These are phyloP conservation scores for Cossypha dichroa DNA, from an alignment of 2,797 vertebrate species.

Conservation along the genomic window DNA sequence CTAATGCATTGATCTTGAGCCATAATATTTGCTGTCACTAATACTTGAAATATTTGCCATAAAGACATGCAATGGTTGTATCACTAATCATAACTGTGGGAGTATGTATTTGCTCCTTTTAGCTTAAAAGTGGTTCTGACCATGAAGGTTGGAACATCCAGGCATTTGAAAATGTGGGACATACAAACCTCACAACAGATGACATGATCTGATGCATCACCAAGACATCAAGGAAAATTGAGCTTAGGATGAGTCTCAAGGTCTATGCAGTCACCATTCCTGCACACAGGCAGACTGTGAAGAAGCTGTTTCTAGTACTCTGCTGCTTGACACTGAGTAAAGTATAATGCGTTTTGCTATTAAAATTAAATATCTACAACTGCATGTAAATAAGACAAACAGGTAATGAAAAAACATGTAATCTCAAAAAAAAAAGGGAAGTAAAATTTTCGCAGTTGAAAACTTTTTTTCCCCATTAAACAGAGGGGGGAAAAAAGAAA, in stretches of 20 bases:
- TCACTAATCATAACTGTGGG: neutral
- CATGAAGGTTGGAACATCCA: neutral
- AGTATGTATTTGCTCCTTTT: neutral
- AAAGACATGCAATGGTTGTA: neutral
- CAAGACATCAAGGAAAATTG: neutral
- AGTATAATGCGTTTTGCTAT: neutral
- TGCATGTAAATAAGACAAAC: neutral
- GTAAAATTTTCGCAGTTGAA: neutral
- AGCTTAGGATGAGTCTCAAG: neutral
- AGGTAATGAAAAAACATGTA: neutral
- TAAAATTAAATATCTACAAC: neutral
- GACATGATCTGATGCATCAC: neutral
- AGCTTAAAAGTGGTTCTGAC: neutral
- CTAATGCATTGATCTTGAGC: neutral
- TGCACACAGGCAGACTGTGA: neutral
- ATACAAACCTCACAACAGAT: neutral
- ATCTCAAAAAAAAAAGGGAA: neutral
- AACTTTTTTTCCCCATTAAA: neutral
- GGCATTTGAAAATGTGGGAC: neutral
- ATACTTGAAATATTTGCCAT: neutral
- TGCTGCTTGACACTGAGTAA: neutral
- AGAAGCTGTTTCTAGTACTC: neutral
- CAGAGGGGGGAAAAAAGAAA: accelerated
- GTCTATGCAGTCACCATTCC: neutral
- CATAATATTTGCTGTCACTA: neutral